Evolutionary conservation across 2,888 invertebrate species (phyloP).

Genomic region (Bembecia ichneumoniformis): DNA sequence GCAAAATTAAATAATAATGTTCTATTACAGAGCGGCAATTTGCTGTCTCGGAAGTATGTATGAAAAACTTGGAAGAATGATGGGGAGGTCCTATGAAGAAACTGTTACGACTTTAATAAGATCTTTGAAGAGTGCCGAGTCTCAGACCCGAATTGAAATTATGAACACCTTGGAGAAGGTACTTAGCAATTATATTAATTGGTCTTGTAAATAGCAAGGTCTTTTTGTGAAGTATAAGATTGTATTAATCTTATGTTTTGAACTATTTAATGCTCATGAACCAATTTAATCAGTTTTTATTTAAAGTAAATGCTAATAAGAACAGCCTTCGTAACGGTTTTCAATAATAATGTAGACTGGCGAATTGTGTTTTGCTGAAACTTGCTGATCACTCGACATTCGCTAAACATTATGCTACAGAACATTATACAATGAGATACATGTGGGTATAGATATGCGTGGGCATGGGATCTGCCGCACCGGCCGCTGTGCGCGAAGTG

Average conservation of each 20-base stretch:
- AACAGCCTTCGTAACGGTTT: no score
- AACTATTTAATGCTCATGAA: neutral
- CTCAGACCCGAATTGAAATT: slow-evolving; percentile 96
- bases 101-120: slow-evolving; percentile 93
- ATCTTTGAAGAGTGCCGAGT: slow-evolving; percentile 93
- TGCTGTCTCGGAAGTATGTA: slow-evolving; percentile 98
- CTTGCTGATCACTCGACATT: no score
- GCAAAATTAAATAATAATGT: neutral
- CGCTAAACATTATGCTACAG: no score
- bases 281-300: no score
- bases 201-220: no score
- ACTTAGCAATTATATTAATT: slow-evolving; percentile 8
- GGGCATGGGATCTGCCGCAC: slow-evolving; percentile 95
- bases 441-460: slow-evolving; percentile 76
- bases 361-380: no score
- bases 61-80: slow-evolving; percentile 97
- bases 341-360: no score
- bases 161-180: slow-evolving; percentile 97
- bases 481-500: slow-evolving; percentile 82
- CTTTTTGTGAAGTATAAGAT: neutral
- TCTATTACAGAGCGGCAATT: slow-evolving; percentile 86
- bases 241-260: no score
- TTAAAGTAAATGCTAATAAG: no score
- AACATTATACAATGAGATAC: no score
- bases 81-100: slow-evolving; percentile 98